Percentiles rank a stretch among this genome's conserved stretches.
Conservation (phyloP, 2,888 invertebrate species). For the Hydroisotoma schaefferi region DNA sequence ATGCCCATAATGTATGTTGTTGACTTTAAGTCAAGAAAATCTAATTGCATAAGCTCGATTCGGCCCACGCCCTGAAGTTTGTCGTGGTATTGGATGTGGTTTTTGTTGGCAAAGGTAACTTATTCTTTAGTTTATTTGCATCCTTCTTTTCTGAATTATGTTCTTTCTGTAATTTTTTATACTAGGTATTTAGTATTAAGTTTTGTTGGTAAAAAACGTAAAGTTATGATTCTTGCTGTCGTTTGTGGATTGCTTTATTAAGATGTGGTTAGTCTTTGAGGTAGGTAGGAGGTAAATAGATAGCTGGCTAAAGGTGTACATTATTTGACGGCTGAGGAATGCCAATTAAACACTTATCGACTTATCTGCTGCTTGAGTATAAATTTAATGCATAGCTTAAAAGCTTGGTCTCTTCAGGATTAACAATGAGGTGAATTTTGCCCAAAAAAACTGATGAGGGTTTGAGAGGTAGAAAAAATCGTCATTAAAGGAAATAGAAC, state of each 20-base stretch:
- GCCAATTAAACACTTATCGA: not conserved
- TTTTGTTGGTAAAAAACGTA: no score
- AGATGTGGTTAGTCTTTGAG: no score
- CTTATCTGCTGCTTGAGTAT: no score
- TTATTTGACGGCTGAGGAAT: slow-evolving; percentile 2
- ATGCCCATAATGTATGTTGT: no score
- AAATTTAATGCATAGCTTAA: no score
- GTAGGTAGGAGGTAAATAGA: not conserved
- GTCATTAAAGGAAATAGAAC: not conserved
- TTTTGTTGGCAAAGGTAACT: slow-evolving; percentile 2
- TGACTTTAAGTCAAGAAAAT: not conserved
- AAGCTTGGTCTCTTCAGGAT: no score
- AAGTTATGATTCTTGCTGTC: no score
- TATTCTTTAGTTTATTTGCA: not conserved
- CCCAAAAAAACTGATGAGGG: no score
- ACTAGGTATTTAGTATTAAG: no score
- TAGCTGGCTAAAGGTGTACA: not conserved
- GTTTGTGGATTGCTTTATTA: no score
- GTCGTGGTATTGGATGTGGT: not conserved
- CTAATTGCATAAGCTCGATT: not conserved
- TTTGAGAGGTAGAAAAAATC: not conserved
- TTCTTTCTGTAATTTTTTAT: no score
- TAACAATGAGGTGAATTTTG: not conserved
- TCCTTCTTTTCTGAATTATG: no score
- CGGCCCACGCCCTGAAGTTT: slow-evolving; percentile 1